phyloP scores from a whole-genome alignment of 2,888 invertebrate species.

The Andrena trimmerana region DNA sequence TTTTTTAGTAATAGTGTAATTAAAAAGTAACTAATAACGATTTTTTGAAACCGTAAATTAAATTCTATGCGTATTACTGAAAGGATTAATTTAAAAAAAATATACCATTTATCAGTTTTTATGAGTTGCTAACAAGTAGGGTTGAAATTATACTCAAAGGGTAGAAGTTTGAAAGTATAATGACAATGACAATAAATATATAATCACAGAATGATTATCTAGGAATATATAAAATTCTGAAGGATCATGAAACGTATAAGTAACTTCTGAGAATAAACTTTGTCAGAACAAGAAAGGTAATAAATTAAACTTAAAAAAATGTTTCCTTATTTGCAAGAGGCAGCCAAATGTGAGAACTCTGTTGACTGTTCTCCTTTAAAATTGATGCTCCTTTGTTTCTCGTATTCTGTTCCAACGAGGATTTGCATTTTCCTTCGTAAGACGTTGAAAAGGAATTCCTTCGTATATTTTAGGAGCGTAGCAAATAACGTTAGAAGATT shows the following conservation, averaged over 20 bases:
- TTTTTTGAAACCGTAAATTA: background rate
- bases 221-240: too few relatives aligned
- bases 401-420: background rate
- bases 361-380: background rate
- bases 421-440: conserved; percentile 6
- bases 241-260: too few relatives aligned
- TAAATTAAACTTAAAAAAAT: background rate
- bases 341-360: background rate
- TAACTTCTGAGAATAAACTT: too few relatives aligned
- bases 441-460: background rate
- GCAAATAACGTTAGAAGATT: conserved; percentile 12
- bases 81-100: background rate
- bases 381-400: conserved; percentile 9
- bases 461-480: background rate
- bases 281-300: background rate
- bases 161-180: background rate
- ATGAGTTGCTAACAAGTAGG: background rate
- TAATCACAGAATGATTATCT: too few relatives aligned
- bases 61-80: background rate
- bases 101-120: background rate
- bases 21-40: too few relatives aligned
- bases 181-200: background rate
- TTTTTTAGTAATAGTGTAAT: too few relatives aligned
- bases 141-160: background rate
- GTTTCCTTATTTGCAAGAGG: background rate